phyloP scores from a whole-genome alignment of 2,797 vertebrate genomes.

The Cheirogaleus major region DNA sequence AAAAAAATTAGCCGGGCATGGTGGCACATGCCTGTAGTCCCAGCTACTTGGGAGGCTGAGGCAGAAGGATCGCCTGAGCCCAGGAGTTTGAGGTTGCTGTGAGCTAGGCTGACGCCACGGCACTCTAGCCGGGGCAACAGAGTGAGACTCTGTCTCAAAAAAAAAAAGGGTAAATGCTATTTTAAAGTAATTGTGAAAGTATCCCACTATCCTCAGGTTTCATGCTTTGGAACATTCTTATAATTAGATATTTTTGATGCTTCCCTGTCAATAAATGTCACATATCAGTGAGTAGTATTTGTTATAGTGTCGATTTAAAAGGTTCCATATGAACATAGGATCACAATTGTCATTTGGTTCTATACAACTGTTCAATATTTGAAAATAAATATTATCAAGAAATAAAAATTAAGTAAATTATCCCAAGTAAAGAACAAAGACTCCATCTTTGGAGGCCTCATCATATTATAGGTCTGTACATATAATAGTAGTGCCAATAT shows the following conservation, averaged over 20 bases:
- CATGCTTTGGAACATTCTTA: not conserved
- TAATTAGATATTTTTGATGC: not conserved
- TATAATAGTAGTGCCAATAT: not conserved
- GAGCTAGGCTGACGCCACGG: no score
- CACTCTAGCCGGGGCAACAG: no score
- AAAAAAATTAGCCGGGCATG: no score
- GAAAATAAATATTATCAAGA: not conserved
- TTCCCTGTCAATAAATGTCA: not conserved
- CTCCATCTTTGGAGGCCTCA: not conserved
- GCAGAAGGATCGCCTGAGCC: no score
- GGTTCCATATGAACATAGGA: not conserved
- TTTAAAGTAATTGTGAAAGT: not conserved
- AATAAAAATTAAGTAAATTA: slow-evolving; percentile 31
- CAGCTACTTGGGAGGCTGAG: no score
- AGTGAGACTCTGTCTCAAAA: no score
- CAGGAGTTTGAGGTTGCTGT: no score
- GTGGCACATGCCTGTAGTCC: no score
- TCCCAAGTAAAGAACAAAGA: not conserved
- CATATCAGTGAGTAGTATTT: not conserved
- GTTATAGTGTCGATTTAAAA: not conserved
- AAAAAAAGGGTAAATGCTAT: not conserved
- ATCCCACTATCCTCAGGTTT: not conserved
- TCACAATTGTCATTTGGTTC: slow-evolving; percentile 26
- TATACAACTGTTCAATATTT: slow-evolving; percentile 19
- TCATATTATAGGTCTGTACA: not conserved